A percentile compares a stretch with the other conserved stretches of the same genome.
Conservation (phyloP, 2,113 vertebrate genomes). For the Gymnarchus niloticus region DNA sequence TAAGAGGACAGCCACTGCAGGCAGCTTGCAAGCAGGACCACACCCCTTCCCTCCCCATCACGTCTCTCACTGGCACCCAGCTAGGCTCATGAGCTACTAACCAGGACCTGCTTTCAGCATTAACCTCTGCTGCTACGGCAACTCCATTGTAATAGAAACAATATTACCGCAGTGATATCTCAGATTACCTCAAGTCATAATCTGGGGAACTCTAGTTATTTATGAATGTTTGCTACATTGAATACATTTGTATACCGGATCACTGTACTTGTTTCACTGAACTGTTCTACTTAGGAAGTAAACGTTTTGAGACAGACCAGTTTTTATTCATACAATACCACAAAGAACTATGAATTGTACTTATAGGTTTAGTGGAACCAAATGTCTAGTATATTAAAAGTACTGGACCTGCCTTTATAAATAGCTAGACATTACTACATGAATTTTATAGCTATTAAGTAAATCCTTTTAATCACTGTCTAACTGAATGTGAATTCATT, state of each 20-base stretch:
- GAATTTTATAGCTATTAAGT: neutral
- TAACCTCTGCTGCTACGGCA: neutral
- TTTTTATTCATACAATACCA: neutral
- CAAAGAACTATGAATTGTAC: neutral
- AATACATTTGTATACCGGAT: neutral
- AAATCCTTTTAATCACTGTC: neutral
- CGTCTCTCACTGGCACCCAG: slow-evolving; percentile 12
- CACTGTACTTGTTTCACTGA: neutral
- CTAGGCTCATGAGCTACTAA: neutral
- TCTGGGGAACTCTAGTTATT: neutral
- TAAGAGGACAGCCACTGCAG: slow-evolving; percentile 56
- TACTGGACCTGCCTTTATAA: too few species aligned
- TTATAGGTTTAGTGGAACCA: too few species aligned
- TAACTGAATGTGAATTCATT: neutral
- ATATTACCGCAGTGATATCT: neutral
- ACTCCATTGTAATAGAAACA: neutral
- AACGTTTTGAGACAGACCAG: neutral
- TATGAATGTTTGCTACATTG: neutral
- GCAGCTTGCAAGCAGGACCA: slow-evolving; percentile 14
- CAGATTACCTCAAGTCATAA: neutral
- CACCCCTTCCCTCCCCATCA: neutral
- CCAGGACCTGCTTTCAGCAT: neutral
- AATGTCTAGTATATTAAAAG: neutral
- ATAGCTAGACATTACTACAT: neutral
- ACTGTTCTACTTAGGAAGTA: neutral